Evolutionary conservation across 2,797 vertebrate genomes (phyloP).

Genomic region (Borostomias antarcticus): DNA sequence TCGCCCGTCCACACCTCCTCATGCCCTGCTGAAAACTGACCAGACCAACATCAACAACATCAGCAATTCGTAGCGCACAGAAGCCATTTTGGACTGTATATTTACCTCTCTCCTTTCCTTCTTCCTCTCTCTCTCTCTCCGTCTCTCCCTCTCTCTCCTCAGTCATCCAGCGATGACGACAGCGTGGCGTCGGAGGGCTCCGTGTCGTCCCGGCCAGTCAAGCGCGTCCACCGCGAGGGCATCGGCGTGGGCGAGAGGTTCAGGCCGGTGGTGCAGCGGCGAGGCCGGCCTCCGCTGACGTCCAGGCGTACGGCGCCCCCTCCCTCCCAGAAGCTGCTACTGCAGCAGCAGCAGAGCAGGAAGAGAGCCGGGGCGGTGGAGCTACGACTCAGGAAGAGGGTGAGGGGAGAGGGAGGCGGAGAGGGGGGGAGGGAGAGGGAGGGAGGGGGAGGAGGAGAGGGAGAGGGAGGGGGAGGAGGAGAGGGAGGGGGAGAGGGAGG

Average conservation of each 20-base stretch:
- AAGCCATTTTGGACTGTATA: too few species aligned
- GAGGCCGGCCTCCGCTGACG: conserved; percentile 38
- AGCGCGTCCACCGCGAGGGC: conserved; percentile 70
- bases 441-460: too few species aligned
- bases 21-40: too few species aligned
- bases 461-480: too few species aligned
- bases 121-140: conserved; percentile 1
- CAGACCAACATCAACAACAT: too few species aligned
- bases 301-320: conserved; percentile 71
- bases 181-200: conserved; percentile 58
- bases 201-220: conserved; percentile 60
- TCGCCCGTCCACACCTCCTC: conserved; percentile 94
- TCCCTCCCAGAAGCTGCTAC: conserved; percentile 78
- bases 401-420: conserved; percentile 36
- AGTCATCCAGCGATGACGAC: conserved; percentile 76
- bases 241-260: conserved; percentile 52
- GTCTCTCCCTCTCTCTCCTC: neutral
- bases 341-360: conserved; percentile 79
- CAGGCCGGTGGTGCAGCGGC: conserved; percentile 37
- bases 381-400: conserved; percentile 76
- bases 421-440: neutral
- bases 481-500: too few species aligned
- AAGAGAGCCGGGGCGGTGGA: conserved; percentile 79
- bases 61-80: too few species aligned
- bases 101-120: conserved; percentile 5